Evolutionary conservation across 2,797 vertebrate species (phyloP), one percentile per base, ranked within the genome.

Genomic region (Takifugu ocellatus): DNA sequence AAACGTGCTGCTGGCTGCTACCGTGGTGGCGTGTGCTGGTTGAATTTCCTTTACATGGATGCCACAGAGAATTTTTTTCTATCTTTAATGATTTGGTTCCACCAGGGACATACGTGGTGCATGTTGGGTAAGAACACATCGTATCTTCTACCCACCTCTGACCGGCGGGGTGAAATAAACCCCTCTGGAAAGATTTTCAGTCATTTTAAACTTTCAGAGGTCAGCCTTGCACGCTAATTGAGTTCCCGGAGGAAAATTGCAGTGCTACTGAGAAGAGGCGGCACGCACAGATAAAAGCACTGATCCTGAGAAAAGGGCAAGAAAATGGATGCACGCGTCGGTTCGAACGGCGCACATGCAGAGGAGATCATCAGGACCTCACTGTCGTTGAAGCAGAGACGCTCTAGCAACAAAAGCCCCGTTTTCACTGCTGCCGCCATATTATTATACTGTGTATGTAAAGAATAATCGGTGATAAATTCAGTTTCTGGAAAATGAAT

Each of bases 401-500:
- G 25, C 65, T 44, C 17, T 25, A 26, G 49, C 25, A 73, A 79
- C 57, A 76, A 77, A 74, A 79, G n/a, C 56, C 46, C 44, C 27
- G 51, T 67, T 72, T 72, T 69, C 45, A 59, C 25, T 58, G 36
- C 43, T 54, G 31, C 62, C 33, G 33, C 75, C 78, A 75, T 81
- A 44, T 77, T 67, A 73, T 77, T 80, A 79, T 76, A 53, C 72
- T 83, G 72, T 78, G 66, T 81, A 57, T 61, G 75, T 75, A 69
- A 6, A 52, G 67, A 73, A 72, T 79, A 85, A 86, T 83, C 62
- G 69, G 83, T 87, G 87, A 90, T 87, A 90, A 83, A 89, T 88
- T 84, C 67, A 58, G 49, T 82, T 84, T 77, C 66, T 61, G 75
- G 75, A 87, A 87, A 90, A 86, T 85, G 79, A 89, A 89, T 88